A percentile compares a stretch with the other conserved stretches of the same genome.
phyloP scores from a whole-genome alignment of 2,113 vertebrate species.

The Talpa occidentalis region DNA sequence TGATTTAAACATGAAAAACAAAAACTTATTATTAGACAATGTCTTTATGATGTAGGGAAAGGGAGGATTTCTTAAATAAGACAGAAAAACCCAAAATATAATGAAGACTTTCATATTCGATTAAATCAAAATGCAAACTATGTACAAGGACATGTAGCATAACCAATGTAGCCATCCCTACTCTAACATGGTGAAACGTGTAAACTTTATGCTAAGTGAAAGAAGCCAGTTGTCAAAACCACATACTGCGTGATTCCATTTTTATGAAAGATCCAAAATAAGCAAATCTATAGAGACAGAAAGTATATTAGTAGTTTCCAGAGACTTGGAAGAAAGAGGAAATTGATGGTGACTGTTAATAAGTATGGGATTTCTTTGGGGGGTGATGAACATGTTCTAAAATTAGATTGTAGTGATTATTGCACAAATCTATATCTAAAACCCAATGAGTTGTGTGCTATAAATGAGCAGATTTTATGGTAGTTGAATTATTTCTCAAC shows the following conservation, averaged over 20 bases:
- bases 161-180: neutral
- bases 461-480: neutral
- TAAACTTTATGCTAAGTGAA: constrained; percentile 8
- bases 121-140: neutral
- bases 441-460: neutral
- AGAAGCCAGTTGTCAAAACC: neutral
- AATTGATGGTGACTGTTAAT: neutral
- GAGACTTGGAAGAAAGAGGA: neutral
- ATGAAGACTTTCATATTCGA: neutral
- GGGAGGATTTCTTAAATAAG: neutral
- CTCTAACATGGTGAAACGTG: neutral
- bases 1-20: constrained; percentile 13
- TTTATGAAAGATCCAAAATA: neutral
- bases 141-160: neutral
- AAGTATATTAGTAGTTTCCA: constrained; percentile 4
- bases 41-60: neutral
- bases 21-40: neutral
- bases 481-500: constrained; percentile 16
- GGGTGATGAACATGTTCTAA: neutral
- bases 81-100: neutral
- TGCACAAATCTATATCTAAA: neutral
- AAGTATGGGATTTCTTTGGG: neutral
- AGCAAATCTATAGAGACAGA: neutral
- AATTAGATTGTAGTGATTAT: neutral
- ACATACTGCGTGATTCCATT: neutral